Evolutionary conservation across 2,888 invertebrate species (phyloP).

Genomic region (Amblyjoppa proteus): DNA sequence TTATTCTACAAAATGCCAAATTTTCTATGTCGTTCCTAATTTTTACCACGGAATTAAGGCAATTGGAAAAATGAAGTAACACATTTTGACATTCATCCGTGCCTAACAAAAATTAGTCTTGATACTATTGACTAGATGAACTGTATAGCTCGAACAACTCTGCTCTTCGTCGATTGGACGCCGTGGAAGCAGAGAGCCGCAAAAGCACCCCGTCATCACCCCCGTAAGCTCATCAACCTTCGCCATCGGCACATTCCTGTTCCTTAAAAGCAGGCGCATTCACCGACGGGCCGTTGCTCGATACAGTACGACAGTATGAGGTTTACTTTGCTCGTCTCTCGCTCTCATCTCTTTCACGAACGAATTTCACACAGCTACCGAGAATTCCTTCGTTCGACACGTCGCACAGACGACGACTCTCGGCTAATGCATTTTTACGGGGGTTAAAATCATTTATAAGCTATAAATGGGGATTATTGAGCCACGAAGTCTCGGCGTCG

Average conservation of each 20-base stretch:
- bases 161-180: background rate
- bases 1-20: too few species aligned
- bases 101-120: background rate
- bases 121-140: background rate
- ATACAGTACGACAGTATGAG: conserved; percentile 38
- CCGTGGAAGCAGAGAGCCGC: background rate
- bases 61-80: background rate
- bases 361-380: conserved; percentile 35
- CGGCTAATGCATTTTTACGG: conserved; percentile 83
- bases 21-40: too few species aligned
- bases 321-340: conserved; percentile 67
- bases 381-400: conserved; percentile 52
- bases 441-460: conserved; percentile 85
- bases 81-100: background rate
- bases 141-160: background rate
- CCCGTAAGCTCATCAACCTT: conserved; percentile 60
- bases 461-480: conserved; percentile 84
- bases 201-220: conserved; percentile 50
- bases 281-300: conserved; percentile 63
- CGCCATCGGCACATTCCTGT: conserved; percentile 76
- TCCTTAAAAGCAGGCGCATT: conserved; percentile 78
- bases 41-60: too few species aligned
- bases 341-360: conserved; percentile 17
- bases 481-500: conserved; percentile 67
- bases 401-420: conserved; percentile 60